These are phyloP conservation scores for Lochmaea crataegi DNA, from an alignment of 2,888 invertebrate genomes.

Conservation along the genomic window DNA sequence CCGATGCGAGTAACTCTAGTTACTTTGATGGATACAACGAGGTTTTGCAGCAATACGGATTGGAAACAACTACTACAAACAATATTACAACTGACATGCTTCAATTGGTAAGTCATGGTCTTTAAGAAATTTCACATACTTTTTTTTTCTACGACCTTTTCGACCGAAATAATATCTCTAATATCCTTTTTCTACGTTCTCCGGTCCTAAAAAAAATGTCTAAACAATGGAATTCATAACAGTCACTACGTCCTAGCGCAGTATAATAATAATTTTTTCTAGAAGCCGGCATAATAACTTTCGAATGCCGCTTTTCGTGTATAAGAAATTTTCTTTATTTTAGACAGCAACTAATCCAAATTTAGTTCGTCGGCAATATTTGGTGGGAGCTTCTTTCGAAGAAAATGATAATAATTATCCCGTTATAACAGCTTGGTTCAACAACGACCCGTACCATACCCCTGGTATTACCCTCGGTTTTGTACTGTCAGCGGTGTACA, in stretches of 20 bases:
- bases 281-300: no score
- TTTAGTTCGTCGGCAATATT: constrained; percentile 22
- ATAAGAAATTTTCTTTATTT: neutral
- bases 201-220: no score
- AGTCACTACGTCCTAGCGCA: no score
- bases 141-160: no score
- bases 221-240: no score
- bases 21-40: constrained; percentile 30
- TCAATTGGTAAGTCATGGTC: no score
- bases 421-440: constrained; percentile 69
- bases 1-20: constrained; percentile 51
- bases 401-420: neutral
- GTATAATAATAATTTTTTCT: no score
- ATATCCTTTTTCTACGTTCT: no score
- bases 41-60: constrained; percentile 53
- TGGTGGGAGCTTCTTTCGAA: constrained; percentile 28
- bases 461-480: constrained; percentile 75
- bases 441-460: constrained; percentile 82
- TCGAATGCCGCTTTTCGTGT: no score
- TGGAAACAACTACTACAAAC: neutral
- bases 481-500: constrained; percentile 71
- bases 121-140: no score
- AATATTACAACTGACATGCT: constrained; percentile 39
- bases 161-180: no score
- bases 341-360: constrained; percentile 28